These are phyloP conservation scores for Camponotus floridanus DNA, from an alignment of 1,140 invertebrate species.

Conservation along the genomic window DNA sequence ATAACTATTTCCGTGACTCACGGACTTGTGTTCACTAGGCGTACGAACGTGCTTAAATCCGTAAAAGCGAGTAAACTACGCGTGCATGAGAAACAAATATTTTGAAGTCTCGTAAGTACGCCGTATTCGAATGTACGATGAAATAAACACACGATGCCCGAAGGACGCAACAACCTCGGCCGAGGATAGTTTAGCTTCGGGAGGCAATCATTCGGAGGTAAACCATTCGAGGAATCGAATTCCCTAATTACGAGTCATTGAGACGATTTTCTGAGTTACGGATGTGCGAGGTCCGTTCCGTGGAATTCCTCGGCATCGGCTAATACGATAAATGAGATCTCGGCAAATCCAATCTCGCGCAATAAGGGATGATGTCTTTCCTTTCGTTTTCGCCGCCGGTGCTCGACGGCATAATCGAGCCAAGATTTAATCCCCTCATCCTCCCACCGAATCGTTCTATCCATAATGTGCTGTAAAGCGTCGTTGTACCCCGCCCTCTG, in stretches of 20 bases:
- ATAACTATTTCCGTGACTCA: conserved; percentile 30
- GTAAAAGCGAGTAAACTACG: conserved; percentile 36
- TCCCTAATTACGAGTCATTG: conserved; percentile 45
- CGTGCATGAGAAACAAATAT: conserved; percentile 51
- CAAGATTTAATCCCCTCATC: conserved; percentile 29
- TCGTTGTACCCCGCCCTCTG: conserved; percentile 48
- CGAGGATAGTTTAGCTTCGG: conserved; percentile 33
- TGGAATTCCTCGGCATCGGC: conserved; percentile 35
- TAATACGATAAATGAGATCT: conserved; percentile 46
- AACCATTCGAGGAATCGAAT: conserved; percentile 50
- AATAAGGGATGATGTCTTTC: conserved; percentile 32
- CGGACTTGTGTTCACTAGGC: background rate
- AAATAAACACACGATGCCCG: conserved; percentile 21
- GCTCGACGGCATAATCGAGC: conserved; percentile 45
- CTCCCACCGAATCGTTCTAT: conserved; percentile 49
- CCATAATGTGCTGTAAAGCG: conserved; percentile 69
- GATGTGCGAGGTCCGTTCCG: conserved; percentile 28
- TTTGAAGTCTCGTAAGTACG: conserved; percentile 21
- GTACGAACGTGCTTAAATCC: conserved; percentile 48
- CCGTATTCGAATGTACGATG: background rate
- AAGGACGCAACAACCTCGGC: conserved; percentile 4
- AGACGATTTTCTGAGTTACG: conserved; percentile 36
- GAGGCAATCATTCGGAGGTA: background rate
- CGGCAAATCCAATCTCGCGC: conserved; percentile 47
- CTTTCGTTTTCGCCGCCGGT: conserved; percentile 39